These are phyloP conservation scores for Microhierax caerulescens DNA, from an alignment of 2,797 vertebrate genomes.

Conservation along the genomic window DNA sequence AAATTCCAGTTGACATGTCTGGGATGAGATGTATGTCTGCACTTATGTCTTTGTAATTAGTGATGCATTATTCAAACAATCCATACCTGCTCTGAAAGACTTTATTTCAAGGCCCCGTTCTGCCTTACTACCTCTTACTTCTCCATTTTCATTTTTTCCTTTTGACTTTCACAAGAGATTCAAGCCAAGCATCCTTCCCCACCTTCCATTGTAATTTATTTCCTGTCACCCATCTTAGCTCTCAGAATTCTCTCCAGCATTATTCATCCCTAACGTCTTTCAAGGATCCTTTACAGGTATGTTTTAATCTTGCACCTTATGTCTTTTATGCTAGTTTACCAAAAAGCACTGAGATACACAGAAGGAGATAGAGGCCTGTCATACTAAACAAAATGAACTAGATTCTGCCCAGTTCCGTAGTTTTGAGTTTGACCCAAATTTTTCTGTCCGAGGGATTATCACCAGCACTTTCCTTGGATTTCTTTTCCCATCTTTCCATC, in stretches of 20 bases:
- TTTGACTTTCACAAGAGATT: not conserved
- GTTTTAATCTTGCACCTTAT: not conserved
- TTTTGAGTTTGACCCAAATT: not conserved
- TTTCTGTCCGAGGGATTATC: not conserved
- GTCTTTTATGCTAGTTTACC: not conserved
- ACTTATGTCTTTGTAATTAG: conserved; percentile 15
- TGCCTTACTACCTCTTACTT: not conserved
- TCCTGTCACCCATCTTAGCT: not conserved
- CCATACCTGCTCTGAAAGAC: not conserved
- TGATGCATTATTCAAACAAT: not conserved
- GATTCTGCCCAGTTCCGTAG: not conserved
- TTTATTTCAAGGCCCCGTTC: not conserved
- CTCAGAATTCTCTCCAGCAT: not conserved
- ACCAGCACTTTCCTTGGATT: not conserved
- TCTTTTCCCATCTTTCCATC: not conserved
- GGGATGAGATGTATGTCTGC: not conserved
- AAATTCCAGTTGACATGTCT: not conserved
- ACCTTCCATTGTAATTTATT: not conserved
- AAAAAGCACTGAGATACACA: not conserved
- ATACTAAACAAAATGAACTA: not conserved
- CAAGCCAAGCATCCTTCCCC: not conserved
- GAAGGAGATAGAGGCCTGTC: not conserved
- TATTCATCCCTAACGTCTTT: not conserved
- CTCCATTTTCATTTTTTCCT: not conserved
- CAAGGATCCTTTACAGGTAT: not conserved